These are phyloP conservation scores for Drosophila dives DNA, from an alignment of 2,888 invertebrate genomes.

Conservation along the genomic window DNA sequence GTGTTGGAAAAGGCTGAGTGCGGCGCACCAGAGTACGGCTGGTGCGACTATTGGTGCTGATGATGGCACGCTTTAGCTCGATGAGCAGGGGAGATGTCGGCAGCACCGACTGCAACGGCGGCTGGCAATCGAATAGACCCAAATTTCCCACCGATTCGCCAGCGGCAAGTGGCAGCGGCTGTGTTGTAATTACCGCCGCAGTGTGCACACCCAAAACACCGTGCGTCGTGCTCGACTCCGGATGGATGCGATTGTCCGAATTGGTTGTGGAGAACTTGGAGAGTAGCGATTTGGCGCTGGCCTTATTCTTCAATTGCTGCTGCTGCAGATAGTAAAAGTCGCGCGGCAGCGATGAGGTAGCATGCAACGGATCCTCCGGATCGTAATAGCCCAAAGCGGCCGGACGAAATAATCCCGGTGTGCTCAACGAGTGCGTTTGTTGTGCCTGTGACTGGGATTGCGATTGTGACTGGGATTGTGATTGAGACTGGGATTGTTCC, in stretches of 20 bases:
- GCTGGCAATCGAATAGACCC: slow-evolving; percentile 77
- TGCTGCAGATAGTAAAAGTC: slow-evolving; percentile 84
- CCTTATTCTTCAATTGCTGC: slow-evolving; percentile 82
- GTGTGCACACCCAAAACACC: slow-evolving; percentile 67
- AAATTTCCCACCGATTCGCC: slow-evolving; percentile 50
- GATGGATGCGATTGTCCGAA: slow-evolving; percentile 83
- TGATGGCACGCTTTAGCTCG: slow-evolving; percentile 82
- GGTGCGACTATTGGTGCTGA: slow-evolving; percentile 51
- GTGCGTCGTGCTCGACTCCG: slow-evolving; percentile 60
- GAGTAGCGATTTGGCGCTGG: slow-evolving; percentile 78
- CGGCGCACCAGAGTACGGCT: slow-evolving; percentile 22
- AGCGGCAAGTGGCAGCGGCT: slow-evolving; percentile 62
- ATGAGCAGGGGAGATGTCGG: slow-evolving; percentile 70
- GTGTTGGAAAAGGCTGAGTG: slow-evolving; percentile 1
- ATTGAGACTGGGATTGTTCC: slow-evolving; percentile 63
- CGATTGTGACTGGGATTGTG: slow-evolving; percentile 52
- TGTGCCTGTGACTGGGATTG: slow-evolving; percentile 57
- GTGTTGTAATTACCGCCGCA: slow-evolving; percentile 75
- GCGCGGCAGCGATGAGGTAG: slow-evolving; percentile 82
- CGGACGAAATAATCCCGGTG: slow-evolving; percentile 67
- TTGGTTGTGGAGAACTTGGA: slow-evolving; percentile 82
- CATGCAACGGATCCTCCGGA: slow-evolving; percentile 75
- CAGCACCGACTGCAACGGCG: slow-evolving; percentile 57
- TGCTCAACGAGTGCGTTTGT: slow-evolving; percentile 69
- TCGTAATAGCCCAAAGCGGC: slow-evolving; percentile 69